phyloP scores from a whole-genome alignment of 2,888 invertebrate genomes.

The Agapetus fuscipes region DNA sequence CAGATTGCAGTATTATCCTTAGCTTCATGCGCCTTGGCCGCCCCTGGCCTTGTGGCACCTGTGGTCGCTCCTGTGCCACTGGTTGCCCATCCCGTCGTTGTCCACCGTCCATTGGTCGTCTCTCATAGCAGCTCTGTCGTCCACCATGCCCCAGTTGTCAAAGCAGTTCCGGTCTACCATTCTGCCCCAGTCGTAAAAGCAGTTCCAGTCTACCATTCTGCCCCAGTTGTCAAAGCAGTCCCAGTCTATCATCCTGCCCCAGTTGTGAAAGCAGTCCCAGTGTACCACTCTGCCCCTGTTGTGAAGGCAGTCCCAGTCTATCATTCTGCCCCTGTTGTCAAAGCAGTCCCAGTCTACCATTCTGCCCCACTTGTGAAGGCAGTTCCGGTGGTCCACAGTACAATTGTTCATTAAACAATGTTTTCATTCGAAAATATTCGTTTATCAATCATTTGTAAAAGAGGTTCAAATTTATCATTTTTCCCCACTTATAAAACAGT shows the following conservation, averaged over 20 bases:
- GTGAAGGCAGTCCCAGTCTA: conserved; percentile 26
- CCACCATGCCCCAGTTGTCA: conserved; percentile 23
- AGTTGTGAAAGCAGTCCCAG: conserved; percentile 26
- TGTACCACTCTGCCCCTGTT: conserved; percentile 24
- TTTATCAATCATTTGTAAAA: no score
- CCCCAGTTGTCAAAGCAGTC: conserved; percentile 27
- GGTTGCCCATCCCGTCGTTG: conserved; percentile 23
- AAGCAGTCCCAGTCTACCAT: conserved; percentile 24
- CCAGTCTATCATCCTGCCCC: conserved; percentile 32
- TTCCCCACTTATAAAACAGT: no score
- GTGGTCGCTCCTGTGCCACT: conserved; percentile 24
- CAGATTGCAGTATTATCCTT: conserved; percentile 22
- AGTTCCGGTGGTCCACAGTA: no score
- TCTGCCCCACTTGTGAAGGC: conserved; percentile 26
- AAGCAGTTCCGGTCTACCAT: conserved; percentile 32
- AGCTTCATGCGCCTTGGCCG: conserved; percentile 23
- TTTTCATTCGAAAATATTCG: no score
- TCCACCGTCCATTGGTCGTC: conserved; percentile 26
- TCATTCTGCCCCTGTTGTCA: conserved; percentile 28
- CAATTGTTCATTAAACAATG: no score
- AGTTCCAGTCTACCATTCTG: conserved; percentile 33
- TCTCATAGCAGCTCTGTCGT: conserved; percentile 36
- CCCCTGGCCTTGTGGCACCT: conserved; percentile 23
- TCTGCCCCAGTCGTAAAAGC: conserved; percentile 27
- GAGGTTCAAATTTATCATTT: no score